A percentile compares a stretch with the other conserved stretches of the same genome.
Evolutionary conservation across 2,113 vertebrate genomes (phyloP).

Genomic region (Spea bombifrons): DNA sequence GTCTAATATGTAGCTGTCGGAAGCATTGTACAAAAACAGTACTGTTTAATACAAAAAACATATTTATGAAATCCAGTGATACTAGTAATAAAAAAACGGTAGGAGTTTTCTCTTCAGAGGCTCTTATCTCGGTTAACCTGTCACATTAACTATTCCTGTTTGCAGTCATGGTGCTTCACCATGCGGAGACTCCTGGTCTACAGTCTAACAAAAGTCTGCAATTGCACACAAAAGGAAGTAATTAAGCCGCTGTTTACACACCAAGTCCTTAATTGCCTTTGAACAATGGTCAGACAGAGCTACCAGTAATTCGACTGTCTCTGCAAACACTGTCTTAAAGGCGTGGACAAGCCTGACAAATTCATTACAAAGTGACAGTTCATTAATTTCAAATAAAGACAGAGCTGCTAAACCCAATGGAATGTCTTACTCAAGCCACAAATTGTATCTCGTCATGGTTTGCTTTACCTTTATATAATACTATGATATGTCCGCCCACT

Average conservation of each 20-base stretch:
- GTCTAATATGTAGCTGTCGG: too few relatives aligned
- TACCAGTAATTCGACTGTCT: not conserved
- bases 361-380: not conserved
- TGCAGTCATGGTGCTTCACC: not conserved
- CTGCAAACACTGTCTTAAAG: not conserved
- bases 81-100: too few relatives aligned
- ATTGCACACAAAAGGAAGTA: slow-evolving; percentile 36
- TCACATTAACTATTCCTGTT: slow-evolving; percentile 14
- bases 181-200: slow-evolving; percentile 29
- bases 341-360: slow-evolving; percentile 1
- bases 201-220: slow-evolving; percentile 24
- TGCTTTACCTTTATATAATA: too few relatives aligned
- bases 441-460: too few relatives aligned
- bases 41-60: too few relatives aligned
- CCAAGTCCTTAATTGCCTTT: slow-evolving; percentile 14
- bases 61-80: too few relatives aligned
- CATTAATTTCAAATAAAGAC: not conserved
- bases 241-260: slow-evolving; percentile 40
- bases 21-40: too few relatives aligned
- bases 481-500: too few relatives aligned
- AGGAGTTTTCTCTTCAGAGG: too few relatives aligned
- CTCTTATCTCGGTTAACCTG: not conserved
- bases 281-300: slow-evolving; percentile 2
- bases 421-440: too few relatives aligned
- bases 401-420: not conserved